Base-by-base conservation (phyloP, 2,113 vertebrate species). In the Planiliza haematocheilus region DNA sequence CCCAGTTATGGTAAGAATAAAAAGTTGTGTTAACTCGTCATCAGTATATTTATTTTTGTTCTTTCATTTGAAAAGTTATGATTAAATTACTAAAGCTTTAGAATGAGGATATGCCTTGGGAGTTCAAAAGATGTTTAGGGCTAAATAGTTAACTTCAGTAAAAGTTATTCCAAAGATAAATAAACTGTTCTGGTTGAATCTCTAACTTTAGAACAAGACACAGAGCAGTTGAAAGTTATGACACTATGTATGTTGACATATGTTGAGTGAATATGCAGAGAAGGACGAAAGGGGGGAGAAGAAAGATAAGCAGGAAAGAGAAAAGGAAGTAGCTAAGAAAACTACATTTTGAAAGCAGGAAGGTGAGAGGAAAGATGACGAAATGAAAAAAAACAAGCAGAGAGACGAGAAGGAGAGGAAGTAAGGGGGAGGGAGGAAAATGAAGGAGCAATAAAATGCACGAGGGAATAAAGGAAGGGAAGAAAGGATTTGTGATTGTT, bases 401-500 rank as follows among this genome's bases (percentile, higher is more conserved):
- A 10, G 3, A 37, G 18, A 21, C 21, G 46, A 41, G 14, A 36
- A 18, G 7, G 18, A 52, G 24, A 42, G 38, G 7, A 20, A n/a
- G 16, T 7, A 36, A 56, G 38, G 20, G 13, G 7, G 38, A 0
- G 16, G 36, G 39, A 38, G 7, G 53, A 18, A 8, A 39, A 10
- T 1, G 7, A 36, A 17, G 10, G 6, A 37, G 8, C 58, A 17
- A n/a, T 16, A n/a, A 7, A 16, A 21, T 21, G 57, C 4, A 39
- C 10, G 52, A 9, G 2, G 24, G 41, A 9, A 43, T 12, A 8
- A 12, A 10, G 4, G 36, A 55, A 59, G 60, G 56, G 36, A 50
- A 42, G 20, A 37, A 37, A 43, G 60, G 50, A 66, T 55, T 48
- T 63, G 41, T 43, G 50, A 72, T 60, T 24, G 43, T n/a, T 67